These are phyloP conservation scores for Rotaria socialis DNA, from an alignment of 2,888 invertebrate genomes.

Conservation along the genomic window DNA sequence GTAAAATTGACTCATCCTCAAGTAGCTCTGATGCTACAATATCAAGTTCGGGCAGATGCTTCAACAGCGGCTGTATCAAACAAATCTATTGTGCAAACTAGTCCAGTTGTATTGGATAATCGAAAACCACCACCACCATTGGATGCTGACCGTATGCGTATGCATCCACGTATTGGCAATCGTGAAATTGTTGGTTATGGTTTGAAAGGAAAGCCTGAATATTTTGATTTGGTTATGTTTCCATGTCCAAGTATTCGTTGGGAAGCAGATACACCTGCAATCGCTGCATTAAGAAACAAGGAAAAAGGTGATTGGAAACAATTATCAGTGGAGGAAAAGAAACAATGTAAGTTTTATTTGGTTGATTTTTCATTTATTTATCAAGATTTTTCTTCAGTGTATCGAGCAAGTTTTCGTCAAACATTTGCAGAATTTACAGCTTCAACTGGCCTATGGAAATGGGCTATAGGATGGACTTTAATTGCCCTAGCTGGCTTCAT, in stretches of 20 bases:
- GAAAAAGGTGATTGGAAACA: constrained; percentile 91
- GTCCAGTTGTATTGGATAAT: neutral
- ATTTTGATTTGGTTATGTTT: constrained; percentile 72
- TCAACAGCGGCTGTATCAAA: neutral
- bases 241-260: constrained; percentile 76
- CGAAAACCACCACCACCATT: neutral
- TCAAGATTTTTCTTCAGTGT: constrained; percentile 39
- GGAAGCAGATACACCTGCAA: constrained; percentile 68
- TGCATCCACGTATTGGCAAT: constrained; percentile 36
- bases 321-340: constrained; percentile 81
- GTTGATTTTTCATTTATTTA: constrained; percentile 49
- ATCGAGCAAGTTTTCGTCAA: constrained; percentile 44
- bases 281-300: constrained; percentile 77
- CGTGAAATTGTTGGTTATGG: constrained; percentile 84
- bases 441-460: constrained; percentile 81
- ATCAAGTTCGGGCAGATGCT: neutral
- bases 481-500: constrained; percentile 60
- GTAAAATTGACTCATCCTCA: neutral
- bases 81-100: neutral
- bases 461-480: constrained; percentile 65
- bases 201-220: constrained; percentile 72
- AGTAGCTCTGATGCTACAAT: neutral
- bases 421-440: constrained; percentile 73
- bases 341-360: constrained; percentile 62
- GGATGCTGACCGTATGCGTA: constrained; percentile 25